A percentile compares a stretch with the other conserved stretches of the same genome.
These are phyloP conservation scores for Cossypha dichroa DNA, from an alignment of 2,797 vertebrate species.

Conservation along the genomic window DNA sequence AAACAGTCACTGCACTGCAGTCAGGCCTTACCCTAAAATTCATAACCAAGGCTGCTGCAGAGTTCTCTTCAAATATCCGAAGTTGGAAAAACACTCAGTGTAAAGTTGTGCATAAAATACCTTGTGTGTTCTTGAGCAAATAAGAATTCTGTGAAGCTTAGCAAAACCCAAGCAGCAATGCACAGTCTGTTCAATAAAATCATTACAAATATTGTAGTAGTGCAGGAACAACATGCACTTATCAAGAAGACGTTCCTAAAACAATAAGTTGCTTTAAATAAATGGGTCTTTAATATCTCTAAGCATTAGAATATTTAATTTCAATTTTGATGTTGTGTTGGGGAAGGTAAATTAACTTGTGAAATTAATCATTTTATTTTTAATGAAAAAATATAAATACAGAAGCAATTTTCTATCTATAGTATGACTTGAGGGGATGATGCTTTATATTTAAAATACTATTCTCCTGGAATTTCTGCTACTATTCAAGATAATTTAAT, in stretches of 20 bases:
- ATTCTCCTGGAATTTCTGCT: conserved; percentile 67
- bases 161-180: not conserved
- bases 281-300: conserved; percentile 71
- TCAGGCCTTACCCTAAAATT: not conserved
- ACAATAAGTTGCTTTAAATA: conserved; percentile 69
- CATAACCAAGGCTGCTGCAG: not conserved
- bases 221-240: not conserved
- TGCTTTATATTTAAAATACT: conserved; percentile 75
- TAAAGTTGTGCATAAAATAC: not conserved
- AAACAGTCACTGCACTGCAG: not conserved
- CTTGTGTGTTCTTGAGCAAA: not conserved
- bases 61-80: not conserved
- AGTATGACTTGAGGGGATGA: conserved; percentile 73
- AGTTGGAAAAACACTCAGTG: not conserved
- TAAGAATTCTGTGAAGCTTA: not conserved
- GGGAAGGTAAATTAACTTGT: conserved; percentile 78
- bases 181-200: conserved; percentile 5
- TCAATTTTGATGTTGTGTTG: conserved; percentile 66
- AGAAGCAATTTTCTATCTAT: conserved; percentile 67
- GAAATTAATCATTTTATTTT: conserved; percentile 81
- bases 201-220: not conserved
- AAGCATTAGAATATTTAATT: conserved; percentile 76
- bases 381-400: conserved; percentile 81
- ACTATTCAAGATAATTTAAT: conserved; percentile 72
- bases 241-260: conserved; percentile 56